Evolutionary conservation across 2,888 invertebrate species (phyloP).

Genomic region (Trichopria drosophilae): DNA sequence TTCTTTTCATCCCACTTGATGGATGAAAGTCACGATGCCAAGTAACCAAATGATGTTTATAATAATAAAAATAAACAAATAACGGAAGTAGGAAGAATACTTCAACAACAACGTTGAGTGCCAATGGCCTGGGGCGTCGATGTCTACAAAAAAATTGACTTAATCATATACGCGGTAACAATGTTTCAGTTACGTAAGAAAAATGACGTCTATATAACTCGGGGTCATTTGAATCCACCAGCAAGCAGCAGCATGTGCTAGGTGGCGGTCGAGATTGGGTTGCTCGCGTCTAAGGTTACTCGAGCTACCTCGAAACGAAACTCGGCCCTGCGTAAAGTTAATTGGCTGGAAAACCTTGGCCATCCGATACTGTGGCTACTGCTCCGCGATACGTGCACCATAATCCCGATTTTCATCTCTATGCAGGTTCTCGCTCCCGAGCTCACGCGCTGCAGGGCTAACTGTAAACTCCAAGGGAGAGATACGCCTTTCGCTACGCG

Average conservation of each 20-base stretch:
- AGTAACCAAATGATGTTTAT: too few relatives aligned
- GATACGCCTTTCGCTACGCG: constrained; percentile 17
- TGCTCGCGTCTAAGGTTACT: constrained; percentile 52
- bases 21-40: too few relatives aligned
- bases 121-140: too few relatives aligned
- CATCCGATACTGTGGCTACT: constrained; percentile 53
- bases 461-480: constrained; percentile 31
- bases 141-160: too few relatives aligned
- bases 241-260: constrained; percentile 40
- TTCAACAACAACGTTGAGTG: too few relatives aligned
- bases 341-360: constrained; percentile 56
- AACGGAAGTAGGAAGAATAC: too few relatives aligned
- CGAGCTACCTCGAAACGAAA: constrained; percentile 43
- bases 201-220: constrained; percentile 14
- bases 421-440: constrained; percentile 5
- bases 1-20: too few relatives aligned
- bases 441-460: constrained; percentile 26
- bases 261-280: constrained; percentile 49
- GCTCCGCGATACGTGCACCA: constrained; percentile 49
- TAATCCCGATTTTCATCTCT: constrained; percentile 46
- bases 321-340: constrained; percentile 48
- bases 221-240: too few relatives aligned
- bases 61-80: constrained; percentile 28
- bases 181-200: constrained; percentile 10
- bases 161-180: background rate